Evolutionary conservation across 2,888 invertebrate species (phyloP), one percentile per base, ranked within the genome.

Genomic region (Spisula solida): DNA sequence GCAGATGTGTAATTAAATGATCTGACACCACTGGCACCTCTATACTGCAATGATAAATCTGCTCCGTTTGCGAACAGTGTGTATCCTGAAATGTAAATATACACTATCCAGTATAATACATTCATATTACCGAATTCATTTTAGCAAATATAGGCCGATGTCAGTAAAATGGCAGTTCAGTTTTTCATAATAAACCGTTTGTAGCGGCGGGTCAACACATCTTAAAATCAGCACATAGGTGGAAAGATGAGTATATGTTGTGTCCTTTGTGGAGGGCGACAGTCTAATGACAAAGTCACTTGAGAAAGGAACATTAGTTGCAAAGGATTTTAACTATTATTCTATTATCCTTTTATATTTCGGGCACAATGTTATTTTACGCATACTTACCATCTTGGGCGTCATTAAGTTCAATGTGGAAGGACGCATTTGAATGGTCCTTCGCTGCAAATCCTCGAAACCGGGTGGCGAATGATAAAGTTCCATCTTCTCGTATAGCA

Each of bases 361-460:
- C 41, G 41, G 41, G 41, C 8, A n/a, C n/a, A 5, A 8, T 41
- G 2, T 41, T 16, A 1, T 78, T 0, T 34, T 47, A 2, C 16
- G 20, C 1, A 41, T 25, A 20, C 41, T 55, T 48, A 86, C 86
- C 86, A 20, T 66, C 51, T 75, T 86, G n/a, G 16, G 70, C 56
- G 18, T 80, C 16, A 82, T 82, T 86, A 14, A 81, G 31, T 82
- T 81, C 86, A 51, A 86, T 70, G 29, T 86, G 82, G 18, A 86
- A 81, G 0, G 34, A 41, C 20, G 86, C 81, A 31, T 34, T 60
- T 12, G 56, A 18, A 25, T 82, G 25, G 47, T 86, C 86, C 25
- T 16, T 75, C 12, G 82, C 86, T 60, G 86, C 86, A 70, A 86
- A 86, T 18, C 81, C 86, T 31, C 25, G 47, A 25, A 86, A 86